Percentiles rank a stretch among this genome's conserved stretches.
These are phyloP conservation scores for Pocillopora verrucosa DNA, from an alignment of 64 coral and sea anemone species.

Conservation along the genomic window DNA sequence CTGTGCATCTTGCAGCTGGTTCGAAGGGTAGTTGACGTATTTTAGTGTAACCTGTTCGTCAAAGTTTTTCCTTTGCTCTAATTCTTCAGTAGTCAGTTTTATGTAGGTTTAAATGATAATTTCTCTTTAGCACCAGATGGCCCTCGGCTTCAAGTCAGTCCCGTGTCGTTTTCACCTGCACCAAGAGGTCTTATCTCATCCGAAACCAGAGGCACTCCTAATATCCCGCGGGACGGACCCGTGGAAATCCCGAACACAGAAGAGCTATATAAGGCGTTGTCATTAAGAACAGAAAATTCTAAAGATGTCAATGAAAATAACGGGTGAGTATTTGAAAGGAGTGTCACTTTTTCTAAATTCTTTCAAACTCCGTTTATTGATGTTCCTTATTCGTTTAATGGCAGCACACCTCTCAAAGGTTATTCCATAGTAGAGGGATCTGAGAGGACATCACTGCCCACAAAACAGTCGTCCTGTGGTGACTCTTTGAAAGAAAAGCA, in stretches of 20 bases:
- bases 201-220: conserved; percentile 18
- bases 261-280: conserved; percentile 47
- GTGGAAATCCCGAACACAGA: conserved; percentile 51
- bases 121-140: conserved; percentile 50
- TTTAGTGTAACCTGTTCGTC: background rate
- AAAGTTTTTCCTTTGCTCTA: background rate
- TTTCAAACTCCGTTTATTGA: background rate
- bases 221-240: conserved; percentile 60
- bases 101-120: background rate
- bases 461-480: conserved; percentile 11
- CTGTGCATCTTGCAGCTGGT: no score
- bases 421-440: background rate
- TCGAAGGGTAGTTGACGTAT: no score
- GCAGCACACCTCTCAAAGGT: conserved; percentile 28
- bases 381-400: background rate
- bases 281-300: conserved; percentile 32
- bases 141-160: conserved; percentile 47
- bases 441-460: background rate
- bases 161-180: conserved; percentile 48
- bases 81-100: background rate
- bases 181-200: conserved; percentile 22
- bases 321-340: conserved; percentile 33
- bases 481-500: conserved; percentile 26
- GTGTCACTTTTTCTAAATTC: background rate
- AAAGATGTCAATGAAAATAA: conserved; percentile 2